Conservation (phyloP, 2,797 vertebrate species). For the Mormyrops attenuatus region DNA sequence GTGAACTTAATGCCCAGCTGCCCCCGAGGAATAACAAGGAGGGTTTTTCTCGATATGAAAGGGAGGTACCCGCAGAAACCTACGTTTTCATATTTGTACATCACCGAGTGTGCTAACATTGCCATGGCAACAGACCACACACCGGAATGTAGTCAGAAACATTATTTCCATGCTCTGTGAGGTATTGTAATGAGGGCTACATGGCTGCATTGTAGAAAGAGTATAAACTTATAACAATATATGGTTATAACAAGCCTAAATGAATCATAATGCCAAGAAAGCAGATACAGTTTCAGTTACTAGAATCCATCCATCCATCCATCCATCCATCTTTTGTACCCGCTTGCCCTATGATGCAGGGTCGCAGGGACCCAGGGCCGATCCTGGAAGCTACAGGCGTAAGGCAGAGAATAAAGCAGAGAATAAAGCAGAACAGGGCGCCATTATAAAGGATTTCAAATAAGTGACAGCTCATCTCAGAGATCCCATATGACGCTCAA, state of each 20-base stretch:
- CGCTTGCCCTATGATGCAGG: background rate
- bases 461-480: background rate
- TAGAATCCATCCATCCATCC: background rate
- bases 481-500: background rate
- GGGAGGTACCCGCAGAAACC: background rate
- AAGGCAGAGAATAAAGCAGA: background rate
- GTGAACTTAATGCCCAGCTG: background rate
- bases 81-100: background rate
- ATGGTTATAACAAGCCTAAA: background rate
- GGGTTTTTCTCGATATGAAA: background rate
- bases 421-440: background rate
- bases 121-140: background rate
- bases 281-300: background rate
- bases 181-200: background rate
- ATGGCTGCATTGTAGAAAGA: background rate
- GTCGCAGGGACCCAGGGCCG: background rate
- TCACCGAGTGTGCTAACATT: background rate
- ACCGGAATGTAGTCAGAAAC: background rate
- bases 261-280: background rate
- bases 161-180: background rate
- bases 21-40: background rate
- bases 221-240: background rate
- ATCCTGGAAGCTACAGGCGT: background rate
- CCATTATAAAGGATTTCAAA: background rate
- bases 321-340: background rate